Conservation (phyloP, 2,113 vertebrate species). For the Microcebus murinus region DNA sequence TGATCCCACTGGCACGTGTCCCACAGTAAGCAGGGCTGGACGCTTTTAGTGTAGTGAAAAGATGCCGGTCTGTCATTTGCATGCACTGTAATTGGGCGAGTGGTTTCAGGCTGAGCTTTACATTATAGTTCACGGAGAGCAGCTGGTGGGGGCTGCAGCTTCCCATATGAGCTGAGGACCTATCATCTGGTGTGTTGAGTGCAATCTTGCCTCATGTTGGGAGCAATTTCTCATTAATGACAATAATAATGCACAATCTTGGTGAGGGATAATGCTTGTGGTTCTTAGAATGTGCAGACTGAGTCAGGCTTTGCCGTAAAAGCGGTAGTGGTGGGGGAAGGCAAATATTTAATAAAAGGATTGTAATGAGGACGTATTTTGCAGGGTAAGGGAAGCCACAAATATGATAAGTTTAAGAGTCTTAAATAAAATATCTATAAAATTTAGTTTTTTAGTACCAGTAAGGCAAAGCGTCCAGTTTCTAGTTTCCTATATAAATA, state of each 20-base stretch:
- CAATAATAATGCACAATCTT: neutral
- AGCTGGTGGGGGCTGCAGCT: neutral
- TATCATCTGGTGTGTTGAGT: slow-evolving; percentile 46
- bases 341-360: slow-evolving; percentile 19
- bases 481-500: slow-evolving; percentile 5
- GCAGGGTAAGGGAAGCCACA: neutral
- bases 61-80: slow-evolving; percentile 71
- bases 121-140: slow-evolving; percentile 65
- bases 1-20: slow-evolving; percentile 71
- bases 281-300: neutral
- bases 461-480: neutral
- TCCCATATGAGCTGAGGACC: neutral
- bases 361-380: neutral
- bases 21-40: slow-evolving; percentile 52
- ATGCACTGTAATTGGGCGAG: slow-evolving; percentile 70
- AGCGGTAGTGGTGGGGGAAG: neutral
- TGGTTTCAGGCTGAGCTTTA: slow-evolving; percentile 60
- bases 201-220: slow-evolving; percentile 41
- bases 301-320: neutral
- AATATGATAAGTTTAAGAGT: slow-evolving; percentile 3
- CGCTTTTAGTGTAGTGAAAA: slow-evolving; percentile 60
- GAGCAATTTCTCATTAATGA: slow-evolving; percentile 51
- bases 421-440: slow-evolving; percentile 18
- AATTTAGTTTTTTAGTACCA: neutral
- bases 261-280: neutral